Evolutionary conservation across 2,888 invertebrate species (phyloP).

Genomic region (Parasteatoda lunata): DNA sequence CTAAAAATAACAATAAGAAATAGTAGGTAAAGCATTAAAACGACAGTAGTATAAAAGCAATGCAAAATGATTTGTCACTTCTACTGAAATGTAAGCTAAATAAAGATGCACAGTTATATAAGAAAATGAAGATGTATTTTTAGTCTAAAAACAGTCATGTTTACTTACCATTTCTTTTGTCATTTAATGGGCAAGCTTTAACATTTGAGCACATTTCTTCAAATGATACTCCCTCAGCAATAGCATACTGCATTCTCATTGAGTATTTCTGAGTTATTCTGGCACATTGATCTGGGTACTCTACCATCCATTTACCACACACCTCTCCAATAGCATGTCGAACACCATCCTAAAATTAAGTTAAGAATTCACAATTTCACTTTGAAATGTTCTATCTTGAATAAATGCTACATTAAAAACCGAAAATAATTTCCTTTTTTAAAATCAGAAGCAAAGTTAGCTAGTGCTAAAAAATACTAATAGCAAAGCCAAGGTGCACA

Average conservation of each 20-base stretch:
- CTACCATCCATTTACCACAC: constrained; percentile 65
- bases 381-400: too few relatives aligned
- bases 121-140: background rate
- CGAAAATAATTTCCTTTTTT: too few relatives aligned
- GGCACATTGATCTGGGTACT: constrained; percentile 61
- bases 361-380: background rate
- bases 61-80: background rate
- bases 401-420: too few relatives aligned
- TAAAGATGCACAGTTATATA: background rate
- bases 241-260: constrained; percentile 71
- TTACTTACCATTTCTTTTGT: constrained; percentile 35
- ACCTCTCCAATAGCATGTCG: constrained; percentile 51
- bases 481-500: too few relatives aligned
- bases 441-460: too few relatives aligned
- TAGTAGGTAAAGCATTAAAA: too few relatives aligned
- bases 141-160: too few relatives aligned
- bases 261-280: constrained; percentile 71
- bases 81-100: background rate
- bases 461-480: too few relatives aligned
- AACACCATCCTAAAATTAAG: constrained; percentile 34
- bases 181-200: constrained; percentile 71
- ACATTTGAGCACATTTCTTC: constrained; percentile 71
- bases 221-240: constrained; percentile 71
- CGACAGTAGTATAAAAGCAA: background rate
- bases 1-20: too few relatives aligned